Evolutionary conservation across 2,113 vertebrate species (phyloP), one percentile per base, ranked within the genome.

Genomic region (Leuciscus idus): DNA sequence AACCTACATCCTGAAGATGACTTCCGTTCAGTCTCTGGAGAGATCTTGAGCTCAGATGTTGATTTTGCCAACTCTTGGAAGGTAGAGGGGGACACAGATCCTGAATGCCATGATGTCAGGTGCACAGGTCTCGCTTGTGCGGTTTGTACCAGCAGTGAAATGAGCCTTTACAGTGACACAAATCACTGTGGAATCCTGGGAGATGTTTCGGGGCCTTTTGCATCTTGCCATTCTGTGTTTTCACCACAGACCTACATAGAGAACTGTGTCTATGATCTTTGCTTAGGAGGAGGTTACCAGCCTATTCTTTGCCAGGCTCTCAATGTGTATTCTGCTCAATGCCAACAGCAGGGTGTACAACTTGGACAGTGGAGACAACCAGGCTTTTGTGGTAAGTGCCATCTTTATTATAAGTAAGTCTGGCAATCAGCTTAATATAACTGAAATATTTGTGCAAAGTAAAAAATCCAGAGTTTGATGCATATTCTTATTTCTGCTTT

Each of bases 41-140:
- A 90, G 4, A 0, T 93, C 15, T 86, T 93, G 36, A 89, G 62
- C 39, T 94, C 93, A 2, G 91, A 89, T 21, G 64, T 88, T 48
- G 85, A 28, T 0, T 94, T 95, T 91, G 91, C 91, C 8, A 88
- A 88, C 80, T 92, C 91, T 19, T 95, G 93, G 93, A 7, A 36
- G 81, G 90, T 81, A 8, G 0, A 36, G 4, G 87, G 84, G 3
- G 91, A 87, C 0, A 1, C 81, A 33, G 91, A 91, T 0, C 59
- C 66, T 21, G n/a, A 13, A 0, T 92, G 92, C 48, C 46, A 36
- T 48, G 85, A 0, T 33, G 0, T 23, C 0, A 52, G 0, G 0
- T 94, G 93, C 10, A 87, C 1, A 59, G 93, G 93, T 48, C 74
- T 88, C n/a, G 70, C 0, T 13, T 94, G 93, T 85, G 64, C 82